Base-by-base conservation (phyloP, 2,888 invertebrate species). In the Pasiphila rectangulata region DNA sequence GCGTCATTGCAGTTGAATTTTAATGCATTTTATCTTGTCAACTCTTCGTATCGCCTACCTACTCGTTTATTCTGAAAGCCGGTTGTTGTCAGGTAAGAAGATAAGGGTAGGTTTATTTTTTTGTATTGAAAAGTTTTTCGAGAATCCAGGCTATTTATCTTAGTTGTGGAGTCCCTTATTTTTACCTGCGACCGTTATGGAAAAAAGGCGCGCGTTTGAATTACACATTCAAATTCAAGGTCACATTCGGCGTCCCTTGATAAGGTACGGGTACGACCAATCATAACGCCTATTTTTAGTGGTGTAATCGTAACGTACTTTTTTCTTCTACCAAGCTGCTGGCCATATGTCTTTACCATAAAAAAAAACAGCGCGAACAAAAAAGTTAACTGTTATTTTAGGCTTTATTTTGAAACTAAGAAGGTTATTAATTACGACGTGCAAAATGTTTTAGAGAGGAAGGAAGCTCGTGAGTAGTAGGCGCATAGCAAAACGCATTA, bases 221-320 rank as follows among this genome's bases (percentile, higher is more conserved):
- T 64, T 60, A 61, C 49, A 19, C 32, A 21, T 21, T 21, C 53
- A n/a, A n/a, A 49, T 55, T 73, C 80, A 83, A 83, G 82, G 83
- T 66, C 72, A 57, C 44, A 34, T 46, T 43, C 49, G 51, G 79
- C 80, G 79, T 82, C 79, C 72, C 67, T 56, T 72, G 86, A 84
- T 86, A 85, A 84, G 79, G n/a, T n/a, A n/a, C n/a, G n/a, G 75
- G 32, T 68, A 17, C 77, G 66, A 59, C 86, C 83, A 86, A 86
- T 84, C 72, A 53, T n/a, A n/a, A n/a, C n/a, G n/a, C n/a, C n/a
- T n/a, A n/a, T n/a, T n/a, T n/a, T n/a, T 43, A 71, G 56, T 51
- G 59, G 61, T 50, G 45, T 56, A 27, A 62, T 72, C 58, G 51
- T 78, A 83, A 80, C 83, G 85, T 75, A 75, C 77, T 60, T 71